These are phyloP conservation scores for Crocodylus rhombifer DNA, from an alignment of 2,797 vertebrate species.

Conservation along the genomic window DNA sequence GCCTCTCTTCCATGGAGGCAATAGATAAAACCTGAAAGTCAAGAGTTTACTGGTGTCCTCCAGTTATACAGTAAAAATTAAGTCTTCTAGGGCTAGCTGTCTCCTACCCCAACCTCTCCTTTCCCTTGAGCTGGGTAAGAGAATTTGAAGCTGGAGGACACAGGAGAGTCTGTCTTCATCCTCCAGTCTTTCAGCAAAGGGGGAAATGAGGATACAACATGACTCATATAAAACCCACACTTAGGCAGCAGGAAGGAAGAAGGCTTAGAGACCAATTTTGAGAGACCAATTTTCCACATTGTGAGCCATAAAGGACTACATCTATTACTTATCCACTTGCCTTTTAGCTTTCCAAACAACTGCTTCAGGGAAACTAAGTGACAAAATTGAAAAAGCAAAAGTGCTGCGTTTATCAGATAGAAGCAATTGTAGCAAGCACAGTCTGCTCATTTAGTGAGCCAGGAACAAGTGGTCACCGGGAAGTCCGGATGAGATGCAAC, in stretches of 20 bases:
- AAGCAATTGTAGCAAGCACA: background rate
- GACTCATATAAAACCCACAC: background rate
- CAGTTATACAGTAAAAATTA: background rate
- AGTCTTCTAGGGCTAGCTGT: background rate
- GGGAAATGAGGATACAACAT: background rate
- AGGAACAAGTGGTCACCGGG: background rate
- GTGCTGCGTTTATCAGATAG: background rate
- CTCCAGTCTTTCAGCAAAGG: accelerated
- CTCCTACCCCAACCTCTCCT: background rate
- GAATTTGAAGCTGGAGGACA: no score
- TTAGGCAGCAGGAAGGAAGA: background rate
- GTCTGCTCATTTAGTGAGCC: background rate
- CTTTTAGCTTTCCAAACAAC: background rate
- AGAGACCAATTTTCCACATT: background rate
- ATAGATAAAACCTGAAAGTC: background rate
- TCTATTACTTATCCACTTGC: background rate
- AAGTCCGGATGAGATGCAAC: background rate
- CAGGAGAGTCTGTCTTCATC: background rate
- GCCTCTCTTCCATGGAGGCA: background rate
- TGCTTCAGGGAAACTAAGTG: background rate
- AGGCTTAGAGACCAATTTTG: background rate
- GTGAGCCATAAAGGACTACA: background rate
- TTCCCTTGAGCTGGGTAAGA: background rate
- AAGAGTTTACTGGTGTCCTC: background rate
- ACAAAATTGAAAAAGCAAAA: background rate